phyloP scores from a whole-genome alignment of 2,888 invertebrate species.

The Coelinius sp. region DNA sequence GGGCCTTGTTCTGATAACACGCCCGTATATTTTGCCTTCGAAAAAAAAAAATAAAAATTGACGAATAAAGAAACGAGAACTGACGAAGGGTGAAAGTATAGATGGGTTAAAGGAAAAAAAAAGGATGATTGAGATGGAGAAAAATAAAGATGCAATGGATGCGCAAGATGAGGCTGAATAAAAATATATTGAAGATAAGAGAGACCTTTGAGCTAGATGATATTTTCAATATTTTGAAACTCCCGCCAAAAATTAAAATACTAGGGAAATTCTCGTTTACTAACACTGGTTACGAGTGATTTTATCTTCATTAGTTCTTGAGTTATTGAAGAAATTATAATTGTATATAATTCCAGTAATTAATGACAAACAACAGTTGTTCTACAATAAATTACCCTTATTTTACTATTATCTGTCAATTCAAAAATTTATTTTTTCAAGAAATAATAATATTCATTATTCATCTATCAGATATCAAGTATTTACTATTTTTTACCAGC shows the following conservation, averaged over 20 bases:
- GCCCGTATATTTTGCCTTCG: conserved; percentile 40
- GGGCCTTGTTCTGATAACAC: conserved; percentile 42
- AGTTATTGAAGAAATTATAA: too few species aligned
- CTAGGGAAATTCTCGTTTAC: too few species aligned
- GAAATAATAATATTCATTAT: too few species aligned
- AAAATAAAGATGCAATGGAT: not conserved
- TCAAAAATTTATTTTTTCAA: too few species aligned
- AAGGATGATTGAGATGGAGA: conserved; percentile 1
- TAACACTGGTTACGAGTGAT: too few species aligned
- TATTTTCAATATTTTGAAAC: not conserved
- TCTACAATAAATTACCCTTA: too few species aligned
- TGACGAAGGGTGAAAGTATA: conserved; percentile 15
- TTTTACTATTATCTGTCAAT: too few species aligned
- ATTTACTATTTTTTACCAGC: not conserved
- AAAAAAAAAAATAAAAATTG: conserved; percentile 31
- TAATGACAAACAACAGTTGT: too few species aligned
- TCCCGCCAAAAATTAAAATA: not conserved
- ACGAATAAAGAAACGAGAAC: conserved; percentile 33
- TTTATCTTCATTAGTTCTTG: too few species aligned
- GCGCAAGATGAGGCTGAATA: not conserved
- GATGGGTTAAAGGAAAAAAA: not conserved
- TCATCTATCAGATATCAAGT: not conserved
- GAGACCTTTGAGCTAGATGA: not conserved
- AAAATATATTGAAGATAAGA: not conserved
- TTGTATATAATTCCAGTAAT: too few species aligned